These are phyloP conservation scores for Saccopteryx leptura DNA, from an alignment of 2,113 vertebrate genomes.

Conservation along the genomic window DNA sequence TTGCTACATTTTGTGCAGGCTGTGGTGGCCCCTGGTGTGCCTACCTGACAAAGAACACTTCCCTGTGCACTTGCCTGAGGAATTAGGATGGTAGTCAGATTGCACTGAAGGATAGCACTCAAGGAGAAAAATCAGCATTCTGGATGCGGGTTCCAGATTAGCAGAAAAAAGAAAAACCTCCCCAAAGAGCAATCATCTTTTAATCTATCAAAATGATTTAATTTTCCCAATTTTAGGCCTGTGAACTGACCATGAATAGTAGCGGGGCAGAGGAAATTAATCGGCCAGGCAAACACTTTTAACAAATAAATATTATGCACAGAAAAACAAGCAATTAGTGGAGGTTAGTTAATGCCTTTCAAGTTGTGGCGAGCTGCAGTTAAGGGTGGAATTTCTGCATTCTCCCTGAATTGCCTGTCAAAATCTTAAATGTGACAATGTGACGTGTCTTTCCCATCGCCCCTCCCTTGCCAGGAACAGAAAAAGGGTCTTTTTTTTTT, in stretches of 20 bases:
- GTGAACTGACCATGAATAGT: not conserved
- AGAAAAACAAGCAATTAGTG: conserved; percentile 66
- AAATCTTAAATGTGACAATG: conserved; percentile 75
- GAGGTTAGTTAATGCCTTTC: conserved; percentile 72
- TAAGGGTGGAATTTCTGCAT: conserved; percentile 63
- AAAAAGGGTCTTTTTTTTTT: conserved; percentile 67
- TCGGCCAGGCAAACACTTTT: conserved; percentile 64
- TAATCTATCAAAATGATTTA: not conserved
- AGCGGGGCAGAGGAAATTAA: conserved; percentile 35
- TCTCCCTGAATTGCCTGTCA: conserved; percentile 76
- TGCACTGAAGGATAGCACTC: not conserved
- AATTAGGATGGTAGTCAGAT: not conserved
- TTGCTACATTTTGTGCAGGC: not conserved
- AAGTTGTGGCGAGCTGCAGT: conserved; percentile 24
- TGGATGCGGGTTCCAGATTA: not conserved
- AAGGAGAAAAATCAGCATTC: not conserved
- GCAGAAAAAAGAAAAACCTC: not conserved
- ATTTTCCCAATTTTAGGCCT: not conserved
- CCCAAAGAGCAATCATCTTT: not conserved
- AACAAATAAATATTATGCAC: conserved; percentile 64
- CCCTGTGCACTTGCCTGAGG: not conserved
- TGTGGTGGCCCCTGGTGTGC: fast-evolving
- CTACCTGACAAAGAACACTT: not conserved
- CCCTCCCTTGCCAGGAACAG: conserved; percentile 59
- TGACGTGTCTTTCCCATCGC: conserved; percentile 64